Evolutionary conservation across 2,888 invertebrate genomes (phyloP).

Genomic region (Yponomeuta cagnagella): DNA sequence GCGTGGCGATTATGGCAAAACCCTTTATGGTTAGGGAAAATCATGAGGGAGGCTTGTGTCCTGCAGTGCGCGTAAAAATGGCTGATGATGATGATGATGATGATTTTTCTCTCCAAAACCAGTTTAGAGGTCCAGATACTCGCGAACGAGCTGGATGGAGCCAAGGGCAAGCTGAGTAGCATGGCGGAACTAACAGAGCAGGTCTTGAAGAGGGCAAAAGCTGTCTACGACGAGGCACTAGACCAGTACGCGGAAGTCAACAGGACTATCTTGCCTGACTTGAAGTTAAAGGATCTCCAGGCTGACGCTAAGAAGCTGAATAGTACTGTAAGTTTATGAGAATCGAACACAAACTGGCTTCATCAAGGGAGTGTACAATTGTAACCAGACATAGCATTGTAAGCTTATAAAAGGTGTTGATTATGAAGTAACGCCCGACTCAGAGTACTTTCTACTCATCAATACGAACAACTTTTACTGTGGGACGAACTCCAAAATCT

Average conservation of each 20-base stretch:
- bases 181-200: conserved; percentile 83
- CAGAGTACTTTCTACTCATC: no score
- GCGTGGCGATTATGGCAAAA: no score
- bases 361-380: no score
- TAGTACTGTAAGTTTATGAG: conserved; percentile 72
- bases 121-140: conserved; percentile 82
- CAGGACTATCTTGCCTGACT: conserved; percentile 84
- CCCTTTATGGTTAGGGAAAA: no score
- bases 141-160: conserved; percentile 79
- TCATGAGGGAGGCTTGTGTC: no score
- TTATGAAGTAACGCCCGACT: no score
- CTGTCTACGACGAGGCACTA: conserved; percentile 88
- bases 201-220: conserved; percentile 82
- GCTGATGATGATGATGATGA: no score
- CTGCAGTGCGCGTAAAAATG: no score
- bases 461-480: no score
- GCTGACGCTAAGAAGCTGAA: conserved; percentile 81
- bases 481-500: no score
- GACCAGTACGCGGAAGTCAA: conserved; percentile 87
- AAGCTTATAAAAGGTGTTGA: no score
- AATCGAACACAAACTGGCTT: background rate
- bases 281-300: conserved; percentile 82
- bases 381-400: no score
- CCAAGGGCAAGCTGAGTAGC: conserved; percentile 81
- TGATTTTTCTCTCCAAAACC: conserved; percentile 10